Conservation (phyloP, 2,113 vertebrate species). For the Dicerorhinus sumatrensis region DNA sequence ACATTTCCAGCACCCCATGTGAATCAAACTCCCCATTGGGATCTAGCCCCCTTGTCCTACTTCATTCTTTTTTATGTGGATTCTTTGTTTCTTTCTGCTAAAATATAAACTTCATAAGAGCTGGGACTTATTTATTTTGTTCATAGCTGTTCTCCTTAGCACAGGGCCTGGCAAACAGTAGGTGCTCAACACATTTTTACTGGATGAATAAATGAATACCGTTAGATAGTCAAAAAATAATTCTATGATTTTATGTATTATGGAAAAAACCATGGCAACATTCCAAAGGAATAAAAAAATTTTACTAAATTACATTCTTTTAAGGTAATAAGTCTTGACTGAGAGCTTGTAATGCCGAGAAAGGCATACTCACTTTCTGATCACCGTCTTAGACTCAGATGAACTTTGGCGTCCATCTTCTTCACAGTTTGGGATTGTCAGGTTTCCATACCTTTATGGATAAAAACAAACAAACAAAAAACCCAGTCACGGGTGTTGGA, state of each 20-base stretch:
- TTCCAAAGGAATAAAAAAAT: slow-evolving; percentile 40
- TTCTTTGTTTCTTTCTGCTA: not conserved
- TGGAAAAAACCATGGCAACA: not conserved
- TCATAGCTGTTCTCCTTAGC: not conserved
- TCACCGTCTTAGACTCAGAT: slow-evolving; percentile 87
- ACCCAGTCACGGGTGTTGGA: slow-evolving; percentile 1
- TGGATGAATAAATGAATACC: not conserved
- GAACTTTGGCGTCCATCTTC: slow-evolving; percentile 82
- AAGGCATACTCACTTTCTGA: slow-evolving; percentile 91
- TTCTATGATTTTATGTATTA: not conserved
- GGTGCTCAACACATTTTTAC: not conserved
- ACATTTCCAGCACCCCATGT: not conserved
- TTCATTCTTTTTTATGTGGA: not conserved
- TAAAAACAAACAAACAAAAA: not conserved
- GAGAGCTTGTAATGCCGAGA: not conserved
- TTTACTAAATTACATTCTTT: slow-evolving; percentile 25
- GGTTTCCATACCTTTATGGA: slow-evolving; percentile 90
- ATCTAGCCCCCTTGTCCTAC: not conserved
- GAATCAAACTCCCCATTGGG: not conserved
- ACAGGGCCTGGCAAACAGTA: not conserved
- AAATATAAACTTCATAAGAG: not conserved
- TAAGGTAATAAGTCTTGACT: not conserved
- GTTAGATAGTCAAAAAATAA: not conserved
- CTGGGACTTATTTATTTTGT: not conserved
- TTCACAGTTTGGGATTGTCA: slow-evolving; percentile 86